Conservation (phyloP, 2,797 vertebrate genomes). For the Acrocephalus scirpaceus region DNA sequence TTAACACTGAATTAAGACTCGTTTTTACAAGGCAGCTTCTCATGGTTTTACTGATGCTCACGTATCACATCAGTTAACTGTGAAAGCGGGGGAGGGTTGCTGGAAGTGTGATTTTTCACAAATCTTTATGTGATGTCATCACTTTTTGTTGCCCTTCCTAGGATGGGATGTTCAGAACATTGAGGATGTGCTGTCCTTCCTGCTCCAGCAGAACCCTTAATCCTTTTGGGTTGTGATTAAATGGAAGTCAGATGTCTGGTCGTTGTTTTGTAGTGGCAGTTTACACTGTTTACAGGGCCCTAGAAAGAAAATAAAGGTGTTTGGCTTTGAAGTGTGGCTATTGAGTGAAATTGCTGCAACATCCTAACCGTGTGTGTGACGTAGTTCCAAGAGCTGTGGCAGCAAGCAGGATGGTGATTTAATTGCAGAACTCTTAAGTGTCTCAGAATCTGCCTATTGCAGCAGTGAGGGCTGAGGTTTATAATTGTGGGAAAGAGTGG, state of each 20-base stretch:
- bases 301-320: background rate
- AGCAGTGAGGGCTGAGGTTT: background rate
- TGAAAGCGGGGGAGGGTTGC: background rate
- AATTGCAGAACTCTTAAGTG: background rate
- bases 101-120: background rate
- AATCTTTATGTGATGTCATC: background rate
- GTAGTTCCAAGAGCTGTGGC: background rate
- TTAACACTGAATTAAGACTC: slow-evolving; percentile 49
- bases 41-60: background rate
- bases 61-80: background rate
- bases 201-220: background rate
- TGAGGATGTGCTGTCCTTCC: background rate
- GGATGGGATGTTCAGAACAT: accelerated
- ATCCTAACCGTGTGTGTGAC: accelerated
- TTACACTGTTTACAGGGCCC: background rate
- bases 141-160: background rate
- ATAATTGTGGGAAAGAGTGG: background rate
- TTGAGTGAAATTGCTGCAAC: background rate
- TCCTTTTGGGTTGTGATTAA: background rate
- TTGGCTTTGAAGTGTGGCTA: background rate
- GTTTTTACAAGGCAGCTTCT: slow-evolving; percentile 37
- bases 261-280: background rate
- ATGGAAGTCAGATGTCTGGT: background rate
- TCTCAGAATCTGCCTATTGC: background rate
- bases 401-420: background rate